phyloP scores from a whole-genome alignment of 2,888 invertebrate genomes.

The Drosophila prostipennis region DNA sequence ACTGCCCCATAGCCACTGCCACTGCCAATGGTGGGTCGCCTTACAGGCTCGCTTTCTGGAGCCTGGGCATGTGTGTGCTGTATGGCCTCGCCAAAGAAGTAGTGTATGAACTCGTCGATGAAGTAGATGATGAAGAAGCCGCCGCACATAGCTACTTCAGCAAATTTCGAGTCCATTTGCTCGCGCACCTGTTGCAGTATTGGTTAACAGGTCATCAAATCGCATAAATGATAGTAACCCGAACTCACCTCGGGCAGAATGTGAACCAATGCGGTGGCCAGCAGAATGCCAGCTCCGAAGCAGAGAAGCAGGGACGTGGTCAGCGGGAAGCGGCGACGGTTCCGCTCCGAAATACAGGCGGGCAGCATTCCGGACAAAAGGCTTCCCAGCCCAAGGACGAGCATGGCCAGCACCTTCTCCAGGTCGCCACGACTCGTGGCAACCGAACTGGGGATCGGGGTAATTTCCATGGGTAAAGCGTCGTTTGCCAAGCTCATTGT shows the following conservation, averaged over 20 bases:
- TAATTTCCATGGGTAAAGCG: constrained; percentile 13
- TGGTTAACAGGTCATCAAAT: not conserved
- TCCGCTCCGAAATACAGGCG: constrained; percentile 86
- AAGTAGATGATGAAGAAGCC: constrained; percentile 90
- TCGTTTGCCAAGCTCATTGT: constrained; percentile 44
- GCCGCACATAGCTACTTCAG: constrained; percentile 88
- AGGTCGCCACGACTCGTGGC: constrained; percentile 61
- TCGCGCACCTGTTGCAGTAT: constrained; percentile 84
- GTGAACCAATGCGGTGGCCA: constrained; percentile 91
- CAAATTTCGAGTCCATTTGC: constrained; percentile 86
- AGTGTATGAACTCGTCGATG: constrained; percentile 90
- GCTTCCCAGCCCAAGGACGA: constrained; percentile 88
- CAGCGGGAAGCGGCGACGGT: constrained; percentile 87
- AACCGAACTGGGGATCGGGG: not conserved
- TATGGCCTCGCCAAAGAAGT: constrained; percentile 86
- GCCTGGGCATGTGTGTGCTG: constrained; percentile 66
- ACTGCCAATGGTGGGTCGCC: not conserved
- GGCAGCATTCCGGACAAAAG: constrained; percentile 89
- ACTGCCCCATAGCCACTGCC: constrained; percentile 70
- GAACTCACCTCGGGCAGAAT: constrained; percentile 91
- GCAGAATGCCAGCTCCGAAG: constrained; percentile 92
- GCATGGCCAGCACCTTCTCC: constrained; percentile 88
- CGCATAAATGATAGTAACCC: not conserved
- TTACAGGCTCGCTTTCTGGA: not conserved
- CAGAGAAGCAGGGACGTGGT: constrained; percentile 89